A percentile compares a stretch with the other conserved stretches of the same genome.
Conservation (phyloP, 2,888 invertebrate genomes). For the Rhaphigaster nebulosa region DNA sequence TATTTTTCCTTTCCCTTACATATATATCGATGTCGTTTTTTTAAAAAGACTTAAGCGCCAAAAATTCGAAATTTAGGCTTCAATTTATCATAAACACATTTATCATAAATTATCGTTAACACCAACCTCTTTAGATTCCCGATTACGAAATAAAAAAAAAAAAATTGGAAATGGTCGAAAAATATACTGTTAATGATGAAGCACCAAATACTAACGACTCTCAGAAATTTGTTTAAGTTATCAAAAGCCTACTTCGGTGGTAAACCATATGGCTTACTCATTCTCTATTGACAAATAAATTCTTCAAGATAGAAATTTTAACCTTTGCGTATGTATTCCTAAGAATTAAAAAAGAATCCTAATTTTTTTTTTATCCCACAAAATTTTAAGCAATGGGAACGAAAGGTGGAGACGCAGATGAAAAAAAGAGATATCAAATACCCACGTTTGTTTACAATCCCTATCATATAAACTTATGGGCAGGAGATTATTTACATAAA, state of each 20-base stretch:
- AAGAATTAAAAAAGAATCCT: not conserved
- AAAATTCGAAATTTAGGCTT: too few species aligned
- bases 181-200: too few species aligned
- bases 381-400: constrained; percentile 32
- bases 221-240: not conserved
- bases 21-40: too few species aligned
- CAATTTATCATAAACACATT: too few species aligned
- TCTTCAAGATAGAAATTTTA: not conserved
- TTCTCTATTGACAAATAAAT: not conserved
- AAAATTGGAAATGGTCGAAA: too few species aligned
- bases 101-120: too few species aligned
- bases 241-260: not conserved
- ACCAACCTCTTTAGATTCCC: too few species aligned
- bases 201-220: too few species aligned
- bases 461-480: constrained; percentile 48
- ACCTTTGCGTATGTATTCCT: not conserved
- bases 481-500: constrained; percentile 38
- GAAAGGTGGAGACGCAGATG: not conserved
- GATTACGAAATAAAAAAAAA: too few species aligned
- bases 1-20: too few species aligned
- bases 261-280: constrained; percentile 2
- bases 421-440: constrained; percentile 31
- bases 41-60: too few species aligned
- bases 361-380: not conserved
- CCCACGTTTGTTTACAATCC: constrained; percentile 51